Base-by-base conservation (phyloP, 2,797 vertebrate species). In the Cirrhinus mrigala region DNA sequence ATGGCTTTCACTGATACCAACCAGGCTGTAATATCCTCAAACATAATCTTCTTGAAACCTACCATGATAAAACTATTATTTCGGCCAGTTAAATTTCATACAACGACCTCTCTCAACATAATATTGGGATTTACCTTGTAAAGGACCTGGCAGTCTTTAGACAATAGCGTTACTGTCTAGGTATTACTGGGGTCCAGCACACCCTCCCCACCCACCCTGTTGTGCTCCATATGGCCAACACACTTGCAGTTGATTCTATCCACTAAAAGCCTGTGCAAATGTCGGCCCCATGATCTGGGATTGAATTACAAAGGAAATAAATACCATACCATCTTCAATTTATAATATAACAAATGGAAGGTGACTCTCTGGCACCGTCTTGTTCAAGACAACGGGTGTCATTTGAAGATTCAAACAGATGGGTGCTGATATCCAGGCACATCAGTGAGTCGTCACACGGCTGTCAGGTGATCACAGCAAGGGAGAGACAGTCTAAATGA, bases 141-240 rank as follows among this genome's bases (percentile, higher is more conserved):
- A 48, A 60, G 40, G 78, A 82, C 37, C 54, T 54, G 73, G 66
- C 60, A 58, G 37, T 66, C 18, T 58, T 66, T 54, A 87, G 84
- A 91, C 90, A 94, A 94, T 90, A 90, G 75, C 37, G 77, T 82
- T 88, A 91, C 88, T 91, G 74, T 90, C 83, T 50, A 62, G 78
- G 77, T 69, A 56, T 40, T 50, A 62, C 66, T 77, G 71, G 44
- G 56, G 62, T 48, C 83, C 56, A 69, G 74, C 76, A 77, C 20
- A 86, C 22, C 44, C 33, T 37, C 33, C 71, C 85, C 40, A 33
- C 85, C 37, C 60, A 75, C 52, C 56, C 75, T 44, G 1, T 69
- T 50, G 81, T 71, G 37, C 84, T 82, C 82, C 80, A 87, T 90
- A 87, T 81, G 87, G 84, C 86, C 83, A 66, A 81, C 83, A 60